Conservation (phyloP, 2,113 vertebrate species). For the Brachirus orientalis region DNA sequence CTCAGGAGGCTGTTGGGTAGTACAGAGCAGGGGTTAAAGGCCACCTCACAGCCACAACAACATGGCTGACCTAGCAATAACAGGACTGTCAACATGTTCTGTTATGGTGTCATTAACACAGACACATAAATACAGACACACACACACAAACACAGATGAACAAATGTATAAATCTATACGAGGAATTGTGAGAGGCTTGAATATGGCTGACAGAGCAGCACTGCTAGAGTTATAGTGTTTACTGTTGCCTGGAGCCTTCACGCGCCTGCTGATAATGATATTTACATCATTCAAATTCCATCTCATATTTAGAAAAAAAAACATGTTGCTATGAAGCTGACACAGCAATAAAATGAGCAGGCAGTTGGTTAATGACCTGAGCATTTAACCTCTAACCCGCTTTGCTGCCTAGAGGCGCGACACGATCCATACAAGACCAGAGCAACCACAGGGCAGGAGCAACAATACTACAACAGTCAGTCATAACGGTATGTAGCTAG, state of each 20-base stretch:
- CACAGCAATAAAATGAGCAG: slow-evolving; percentile 43
- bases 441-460: neutral
- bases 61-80: slow-evolving; percentile 58
- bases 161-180: slow-evolving; percentile 18
- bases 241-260: slow-evolving; percentile 33
- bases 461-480: slow-evolving; percentile 1
- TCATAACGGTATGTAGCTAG: slow-evolving; percentile 17
- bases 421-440: slow-evolving; percentile 47
- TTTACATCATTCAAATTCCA: slow-evolving; percentile 43
- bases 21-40: slow-evolving; percentile 34
- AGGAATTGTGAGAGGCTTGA: slow-evolving; percentile 20
- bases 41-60: slow-evolving; percentile 19
- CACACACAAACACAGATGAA: neutral
- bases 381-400: slow-evolving; percentile 49
- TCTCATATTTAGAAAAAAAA: slow-evolving; percentile 23
- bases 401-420: slow-evolving; percentile 36
- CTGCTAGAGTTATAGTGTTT: no score
- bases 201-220: slow-evolving; percentile 52
- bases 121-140: no score
- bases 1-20: no score
- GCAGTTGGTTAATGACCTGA: slow-evolving; percentile 44
- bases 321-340: slow-evolving; percentile 43
- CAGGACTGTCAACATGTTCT: slow-evolving; percentile 5
- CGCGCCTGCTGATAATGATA: slow-evolving; percentile 14
- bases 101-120: slow-evolving; percentile 29